Conservation (phyloP, 2,113 vertebrate species). For the Machaerirhynchus nigripectus region DNA sequence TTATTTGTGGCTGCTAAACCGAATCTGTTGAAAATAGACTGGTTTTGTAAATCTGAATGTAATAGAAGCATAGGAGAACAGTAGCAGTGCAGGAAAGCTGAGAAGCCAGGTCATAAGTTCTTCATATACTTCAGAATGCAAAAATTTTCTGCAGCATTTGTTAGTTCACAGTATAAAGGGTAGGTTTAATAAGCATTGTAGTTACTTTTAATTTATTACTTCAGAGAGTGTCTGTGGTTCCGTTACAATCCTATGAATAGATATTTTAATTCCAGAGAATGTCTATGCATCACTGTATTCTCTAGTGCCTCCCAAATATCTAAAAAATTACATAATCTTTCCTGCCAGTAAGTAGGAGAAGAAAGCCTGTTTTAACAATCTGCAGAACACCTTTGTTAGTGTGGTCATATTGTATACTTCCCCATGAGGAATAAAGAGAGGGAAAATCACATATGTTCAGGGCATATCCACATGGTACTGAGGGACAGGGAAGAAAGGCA, state of each 20-base stretch:
- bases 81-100: background rate
- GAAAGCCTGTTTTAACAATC: background rate
- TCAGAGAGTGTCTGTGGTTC: background rate
- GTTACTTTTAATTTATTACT: background rate
- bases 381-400: background rate
- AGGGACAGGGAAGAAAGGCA: too few relatives aligned
- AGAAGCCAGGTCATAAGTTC: background rate
- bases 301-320: background rate
- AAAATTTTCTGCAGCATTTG: background rate
- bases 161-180: background rate
- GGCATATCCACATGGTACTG: fast-evolving
- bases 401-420: background rate
- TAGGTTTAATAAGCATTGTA: background rate
- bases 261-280: background rate
- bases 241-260: background rate
- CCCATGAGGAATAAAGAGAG: background rate
- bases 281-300: background rate
- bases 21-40: background rate
- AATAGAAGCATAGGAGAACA: background rate
- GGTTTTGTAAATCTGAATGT: background rate
- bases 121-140: background rate
- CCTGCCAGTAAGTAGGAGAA: background rate
- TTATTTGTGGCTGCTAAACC: background rate
- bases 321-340: background rate
- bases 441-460: background rate